A percentile compares a stretch with the other conserved stretches of the same genome.
Evolutionary conservation across 2,888 invertebrate genomes (phyloP).

Genomic region (Ectemnius cavifrons): DNA sequence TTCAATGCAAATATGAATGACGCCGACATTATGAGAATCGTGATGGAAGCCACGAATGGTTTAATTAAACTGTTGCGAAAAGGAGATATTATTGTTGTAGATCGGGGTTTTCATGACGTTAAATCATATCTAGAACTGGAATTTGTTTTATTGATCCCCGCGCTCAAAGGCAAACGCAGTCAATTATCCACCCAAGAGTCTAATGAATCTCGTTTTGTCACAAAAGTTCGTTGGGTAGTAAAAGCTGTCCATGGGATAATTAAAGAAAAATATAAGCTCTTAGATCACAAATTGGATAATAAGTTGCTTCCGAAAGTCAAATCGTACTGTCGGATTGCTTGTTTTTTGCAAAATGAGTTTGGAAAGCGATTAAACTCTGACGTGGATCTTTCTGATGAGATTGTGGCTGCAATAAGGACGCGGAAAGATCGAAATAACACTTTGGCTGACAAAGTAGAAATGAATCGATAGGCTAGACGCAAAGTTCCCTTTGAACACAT

Average conservation of each 20-base stretch:
- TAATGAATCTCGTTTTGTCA: conserved; percentile 45
- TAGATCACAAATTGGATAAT: not conserved
- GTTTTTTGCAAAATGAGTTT: conserved; percentile 7
- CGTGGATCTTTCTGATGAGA: not conserved
- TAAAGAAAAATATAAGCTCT: conserved; percentile 46
- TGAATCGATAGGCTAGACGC: not conserved
- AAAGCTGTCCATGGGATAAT: conserved; percentile 58
- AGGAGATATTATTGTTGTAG: conserved; percentile 53
- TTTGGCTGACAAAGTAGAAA: not conserved
- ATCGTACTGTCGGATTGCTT: not conserved
- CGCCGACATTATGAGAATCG: conserved; percentile 55
- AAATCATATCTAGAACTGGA: conserved; percentile 33
- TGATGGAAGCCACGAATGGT: conserved; percentile 47
- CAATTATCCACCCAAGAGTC: conserved; percentile 52
- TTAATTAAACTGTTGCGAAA: conserved; percentile 40
- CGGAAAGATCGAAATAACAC: conserved; percentile 4
- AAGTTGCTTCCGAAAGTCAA: not conserved
- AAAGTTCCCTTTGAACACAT: conserved; percentile 11
- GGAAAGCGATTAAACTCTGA: conserved; percentile 10
- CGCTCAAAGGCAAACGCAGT: conserved; percentile 57
- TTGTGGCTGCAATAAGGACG: not conserved
- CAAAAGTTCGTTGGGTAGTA: conserved; percentile 32
- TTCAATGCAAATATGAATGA: conserved; percentile 57
- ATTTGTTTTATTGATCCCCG: conserved; percentile 43
- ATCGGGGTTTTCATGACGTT: conserved; percentile 61